These are phyloP conservation scores for Protaetia brevitarsis DNA, from an alignment of 1,140 invertebrate genomes.

Conservation along the genomic window DNA sequence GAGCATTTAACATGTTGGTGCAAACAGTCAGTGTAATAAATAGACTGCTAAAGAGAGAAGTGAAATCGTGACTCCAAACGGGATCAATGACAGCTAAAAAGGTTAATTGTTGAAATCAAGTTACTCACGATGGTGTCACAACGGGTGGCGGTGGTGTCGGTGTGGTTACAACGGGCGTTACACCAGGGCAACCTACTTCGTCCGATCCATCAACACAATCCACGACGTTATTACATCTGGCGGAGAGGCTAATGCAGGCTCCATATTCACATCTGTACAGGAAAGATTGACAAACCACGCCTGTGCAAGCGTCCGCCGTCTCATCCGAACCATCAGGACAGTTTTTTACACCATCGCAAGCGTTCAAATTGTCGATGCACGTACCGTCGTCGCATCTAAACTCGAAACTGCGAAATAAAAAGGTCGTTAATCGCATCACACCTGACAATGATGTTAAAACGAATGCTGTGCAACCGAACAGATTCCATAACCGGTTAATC, in stretches of 20 bases:
- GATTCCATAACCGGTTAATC: too few relatives aligned
- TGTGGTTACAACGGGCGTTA: neutral
- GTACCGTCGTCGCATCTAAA: slow-evolving; percentile 57
- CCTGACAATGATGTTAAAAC: too few relatives aligned
- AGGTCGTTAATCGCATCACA: too few relatives aligned
- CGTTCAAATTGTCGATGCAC: slow-evolving; percentile 55
- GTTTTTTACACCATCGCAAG: slow-evolving; percentile 52
- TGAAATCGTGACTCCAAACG: too few relatives aligned
- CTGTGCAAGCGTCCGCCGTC: slow-evolving; percentile 41
- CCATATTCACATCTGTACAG: slow-evolving; percentile 42
- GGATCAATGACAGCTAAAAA: too few relatives aligned
- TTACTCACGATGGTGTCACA: neutral
- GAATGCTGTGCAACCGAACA: too few relatives aligned
- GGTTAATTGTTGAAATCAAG: too few relatives aligned
- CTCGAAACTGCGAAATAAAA: neutral
- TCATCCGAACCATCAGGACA: slow-evolving; percentile 66
- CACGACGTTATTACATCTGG: slow-evolving; percentile 55
- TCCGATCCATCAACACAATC: slow-evolving; percentile 72
- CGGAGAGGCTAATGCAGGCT: slow-evolving; percentile 36
- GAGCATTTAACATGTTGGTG: too few relatives aligned
- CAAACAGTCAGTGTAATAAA: too few relatives aligned
- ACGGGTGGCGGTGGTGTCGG: neutral
- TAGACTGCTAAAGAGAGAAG: too few relatives aligned
- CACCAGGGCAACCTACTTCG: slow-evolving; percentile 47
- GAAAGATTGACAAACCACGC: slow-evolving; percentile 33